Evolutionary conservation across 2,113 vertebrate genomes (phyloP).

Genomic region (Perca flavescens): DNA sequence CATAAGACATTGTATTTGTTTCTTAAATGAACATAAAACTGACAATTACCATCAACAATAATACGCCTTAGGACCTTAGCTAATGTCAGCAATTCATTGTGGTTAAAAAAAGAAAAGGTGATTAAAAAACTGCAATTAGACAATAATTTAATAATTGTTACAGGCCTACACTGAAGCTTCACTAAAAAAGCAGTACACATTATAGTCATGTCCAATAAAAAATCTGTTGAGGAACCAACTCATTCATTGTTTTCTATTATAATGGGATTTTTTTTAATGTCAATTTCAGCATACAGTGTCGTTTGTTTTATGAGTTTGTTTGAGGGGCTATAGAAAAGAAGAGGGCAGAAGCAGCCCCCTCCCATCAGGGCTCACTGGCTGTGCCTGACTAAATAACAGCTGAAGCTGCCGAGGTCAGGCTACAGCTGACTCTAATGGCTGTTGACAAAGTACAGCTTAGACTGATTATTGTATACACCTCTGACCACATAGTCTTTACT

Average conservation of each 20-base stretch:
- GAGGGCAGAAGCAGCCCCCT: neutral
- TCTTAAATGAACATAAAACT: too few relatives aligned
- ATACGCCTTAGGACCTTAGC: too few relatives aligned
- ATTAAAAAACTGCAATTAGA: too few relatives aligned
- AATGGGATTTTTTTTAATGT: neutral
- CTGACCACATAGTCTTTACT: conserved; percentile 5
- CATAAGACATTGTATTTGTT: too few relatives aligned
- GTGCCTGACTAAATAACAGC: conserved; percentile 61
- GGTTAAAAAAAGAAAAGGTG: too few relatives aligned
- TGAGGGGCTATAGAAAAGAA: neutral
- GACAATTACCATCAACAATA: too few relatives aligned
- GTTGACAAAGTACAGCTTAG: conserved; percentile 21
- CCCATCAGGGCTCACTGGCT: conserved; percentile 14
- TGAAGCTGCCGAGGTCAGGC: conserved; percentile 34
- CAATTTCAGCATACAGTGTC: too few relatives aligned
- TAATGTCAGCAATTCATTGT: too few relatives aligned
- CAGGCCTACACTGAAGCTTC: too few relatives aligned
- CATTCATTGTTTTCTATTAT: neutral
- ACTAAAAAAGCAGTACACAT: neutral
- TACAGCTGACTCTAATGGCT: conserved; percentile 52
- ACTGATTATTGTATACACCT: conserved; percentile 28
- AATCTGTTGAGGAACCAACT: neutral
- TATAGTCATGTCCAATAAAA: neutral
- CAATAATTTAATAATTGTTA: too few relatives aligned
- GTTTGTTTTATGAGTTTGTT: neutral